Percentiles rank a stretch among this genome's conserved stretches.
Evolutionary conservation across 2,113 vertebrate genomes (phyloP).

Genomic region (Chloebia gouldiae): DNA sequence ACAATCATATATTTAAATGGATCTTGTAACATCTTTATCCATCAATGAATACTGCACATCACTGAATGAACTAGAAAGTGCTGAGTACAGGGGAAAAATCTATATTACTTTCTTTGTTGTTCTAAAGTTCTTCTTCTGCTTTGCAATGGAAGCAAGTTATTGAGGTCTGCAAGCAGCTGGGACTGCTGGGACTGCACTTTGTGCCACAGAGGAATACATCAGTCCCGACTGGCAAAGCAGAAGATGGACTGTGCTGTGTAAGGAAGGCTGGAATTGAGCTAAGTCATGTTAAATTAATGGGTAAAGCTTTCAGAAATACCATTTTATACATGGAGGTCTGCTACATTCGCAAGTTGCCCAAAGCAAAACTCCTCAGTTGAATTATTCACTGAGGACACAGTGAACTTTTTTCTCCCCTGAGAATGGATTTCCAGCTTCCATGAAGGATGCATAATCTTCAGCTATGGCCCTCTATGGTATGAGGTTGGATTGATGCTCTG

Average conservation of each 20-base stretch:
- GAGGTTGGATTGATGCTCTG: not conserved
- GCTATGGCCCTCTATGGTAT: not conserved
- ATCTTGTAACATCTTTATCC: not conserved
- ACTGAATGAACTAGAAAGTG: not conserved
- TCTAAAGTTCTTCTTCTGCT: not conserved
- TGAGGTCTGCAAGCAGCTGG: slow-evolving; percentile 5
- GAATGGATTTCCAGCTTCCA: not conserved
- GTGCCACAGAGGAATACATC: not conserved
- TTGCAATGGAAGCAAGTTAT: not conserved
- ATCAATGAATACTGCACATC: not conserved
- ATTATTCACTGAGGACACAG: slow-evolving; percentile 55
- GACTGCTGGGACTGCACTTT: not conserved
- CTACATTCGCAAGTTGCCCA: slow-evolving; percentile 34
- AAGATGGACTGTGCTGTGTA: not conserved
- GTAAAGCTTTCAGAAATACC: slow-evolving; percentile 51
- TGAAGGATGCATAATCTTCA: not conserved
- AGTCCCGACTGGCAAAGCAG: not conserved
- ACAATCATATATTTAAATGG: not conserved
- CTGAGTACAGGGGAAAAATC: not conserved
- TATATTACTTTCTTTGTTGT: not conserved
- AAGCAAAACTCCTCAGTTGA: slow-evolving; percentile 50
- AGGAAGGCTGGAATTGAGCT: slow-evolving; percentile 7
- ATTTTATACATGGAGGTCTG: slow-evolving; percentile 8
- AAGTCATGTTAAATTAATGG: slow-evolving; percentile 51
- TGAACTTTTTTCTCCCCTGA: not conserved